These are phyloP conservation scores for Plagodis dolabraria DNA, from an alignment of 2,888 invertebrate species.

Conservation along the genomic window DNA sequence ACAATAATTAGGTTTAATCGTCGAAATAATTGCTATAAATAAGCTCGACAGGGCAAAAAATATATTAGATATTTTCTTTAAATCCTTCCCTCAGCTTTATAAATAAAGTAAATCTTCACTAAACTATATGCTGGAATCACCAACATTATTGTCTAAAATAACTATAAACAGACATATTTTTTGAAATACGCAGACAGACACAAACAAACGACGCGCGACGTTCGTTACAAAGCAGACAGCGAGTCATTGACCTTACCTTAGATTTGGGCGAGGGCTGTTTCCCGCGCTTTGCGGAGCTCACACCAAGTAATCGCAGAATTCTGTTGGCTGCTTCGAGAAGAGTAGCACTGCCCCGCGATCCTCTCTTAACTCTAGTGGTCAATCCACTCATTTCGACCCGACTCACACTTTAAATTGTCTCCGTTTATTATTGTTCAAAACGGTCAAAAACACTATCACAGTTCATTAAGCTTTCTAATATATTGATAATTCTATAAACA, in stretches of 20 bases:
- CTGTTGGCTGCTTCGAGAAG: constrained; percentile 83
- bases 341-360: constrained; percentile 83
- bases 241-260: constrained; percentile 81
- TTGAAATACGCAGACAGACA: constrained; percentile 34
- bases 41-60: no score
- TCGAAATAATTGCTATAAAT: no score
- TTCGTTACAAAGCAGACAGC: constrained; percentile 51
- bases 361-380: constrained; percentile 83
- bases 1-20: no score
- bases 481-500: constrained; percentile 34
- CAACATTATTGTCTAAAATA: no score
- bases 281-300: constrained; percentile 83
- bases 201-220: constrained; percentile 42
- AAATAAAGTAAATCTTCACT: no score
- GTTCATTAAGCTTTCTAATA: constrained; percentile 63
- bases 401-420: constrained; percentile 61
- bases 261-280: constrained; percentile 83
- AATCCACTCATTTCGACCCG: constrained; percentile 83
- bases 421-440: constrained; percentile 66
- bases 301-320: constrained; percentile 81
- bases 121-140: no score
- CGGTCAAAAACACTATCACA: constrained; percentile 71
- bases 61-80: no score
- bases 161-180: no score
- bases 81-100: no score